Evolutionary conservation across 2,113 vertebrate species (phyloP).

Genomic region (Platichthys stellatus): DNA sequence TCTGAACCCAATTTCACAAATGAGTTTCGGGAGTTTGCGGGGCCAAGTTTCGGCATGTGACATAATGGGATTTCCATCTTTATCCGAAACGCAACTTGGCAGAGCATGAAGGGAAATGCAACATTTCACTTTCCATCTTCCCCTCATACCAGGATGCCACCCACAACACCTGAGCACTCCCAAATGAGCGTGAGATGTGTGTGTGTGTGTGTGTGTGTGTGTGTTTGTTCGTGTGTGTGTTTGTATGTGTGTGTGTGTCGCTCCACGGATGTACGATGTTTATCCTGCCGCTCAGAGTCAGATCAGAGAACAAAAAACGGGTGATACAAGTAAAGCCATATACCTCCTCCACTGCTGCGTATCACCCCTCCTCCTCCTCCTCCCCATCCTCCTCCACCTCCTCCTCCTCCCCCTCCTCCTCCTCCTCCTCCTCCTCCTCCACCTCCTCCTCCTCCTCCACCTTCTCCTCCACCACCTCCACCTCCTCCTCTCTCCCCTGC

Average conservation of each 20-base stretch:
- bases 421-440: slow-evolving; percentile 37
- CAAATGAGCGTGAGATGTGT: slow-evolving; percentile 47
- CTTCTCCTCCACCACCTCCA: slow-evolving; percentile 32
- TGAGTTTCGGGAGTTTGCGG: slow-evolving; percentile 69
- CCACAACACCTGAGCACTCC: slow-evolving; percentile 79
- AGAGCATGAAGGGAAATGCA: slow-evolving; percentile 73
- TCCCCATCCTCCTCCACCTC: slow-evolving; percentile 34
- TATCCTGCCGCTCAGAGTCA: slow-evolving; percentile 57
- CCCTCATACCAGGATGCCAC: slow-evolving; percentile 63
- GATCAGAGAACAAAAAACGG: slow-evolving; percentile 42
- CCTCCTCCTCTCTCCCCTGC: slow-evolving; percentile 54
- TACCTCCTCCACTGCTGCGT: slow-evolving; percentile 54
- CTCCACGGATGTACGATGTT: slow-evolving; percentile 25
- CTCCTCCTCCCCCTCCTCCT: slow-evolving; percentile 34
- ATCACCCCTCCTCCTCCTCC: slow-evolving; percentile 47
- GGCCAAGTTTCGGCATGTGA: slow-evolving; percentile 72
- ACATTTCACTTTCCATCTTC: slow-evolving; percentile 71
- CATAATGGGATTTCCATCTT: slow-evolving; percentile 79
- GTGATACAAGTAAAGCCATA: slow-evolving; percentile 55
- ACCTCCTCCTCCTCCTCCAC: slow-evolving; percentile 35
- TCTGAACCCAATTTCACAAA: slow-evolving; percentile 74
- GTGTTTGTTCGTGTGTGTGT: no score
- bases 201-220: not conserved
- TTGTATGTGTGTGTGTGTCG: not conserved
- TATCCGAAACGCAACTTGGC: slow-evolving; percentile 75